Evolutionary conservation across 35 echinoderm and acorn worm species (phyloP).

Genomic region (Heliocidaris tuberculata): DNA sequence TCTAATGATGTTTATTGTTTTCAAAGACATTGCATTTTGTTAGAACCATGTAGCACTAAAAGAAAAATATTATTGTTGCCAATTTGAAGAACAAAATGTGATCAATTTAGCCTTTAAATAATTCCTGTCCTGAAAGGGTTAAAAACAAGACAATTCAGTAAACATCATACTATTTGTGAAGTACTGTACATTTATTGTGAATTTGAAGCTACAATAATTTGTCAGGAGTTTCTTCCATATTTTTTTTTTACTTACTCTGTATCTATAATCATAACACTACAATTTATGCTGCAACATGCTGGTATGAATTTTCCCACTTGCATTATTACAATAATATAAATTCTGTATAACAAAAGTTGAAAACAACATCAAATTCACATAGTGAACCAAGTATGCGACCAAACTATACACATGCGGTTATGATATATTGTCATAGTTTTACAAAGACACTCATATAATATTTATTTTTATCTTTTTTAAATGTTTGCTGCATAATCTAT

Average conservation of each 20-base stretch:
- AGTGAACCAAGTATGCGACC: background rate
- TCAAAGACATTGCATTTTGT: too few species aligned
- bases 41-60: too few species aligned
- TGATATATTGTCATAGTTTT: conserved; percentile 35
- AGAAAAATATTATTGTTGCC: too few species aligned
- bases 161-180: conserved; percentile 27
- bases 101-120: too few species aligned
- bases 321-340: conserved; percentile 28
- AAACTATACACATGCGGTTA: conserved; percentile 27
- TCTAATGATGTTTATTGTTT: too few species aligned
- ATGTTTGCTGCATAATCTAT: conserved; percentile 33
- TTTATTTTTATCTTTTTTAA: background rate
- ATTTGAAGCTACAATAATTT: conserved; percentile 41
- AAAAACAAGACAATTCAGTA: background rate
- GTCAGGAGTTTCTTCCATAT: conserved; percentile 12
- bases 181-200: conserved; percentile 54
- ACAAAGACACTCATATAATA: conserved; percentile 43
- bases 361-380: conserved; percentile 31
- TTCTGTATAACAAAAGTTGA: conserved; percentile 43
- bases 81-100: too few species aligned
- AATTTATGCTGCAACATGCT: conserved; percentile 39
- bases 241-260: conserved; percentile 19
- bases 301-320: background rate
- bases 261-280: conserved; percentile 29
- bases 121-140: too few species aligned